Evolutionary conservation across 2,888 invertebrate species (phyloP).

Genomic region (Troides oblongomaculatus): DNA sequence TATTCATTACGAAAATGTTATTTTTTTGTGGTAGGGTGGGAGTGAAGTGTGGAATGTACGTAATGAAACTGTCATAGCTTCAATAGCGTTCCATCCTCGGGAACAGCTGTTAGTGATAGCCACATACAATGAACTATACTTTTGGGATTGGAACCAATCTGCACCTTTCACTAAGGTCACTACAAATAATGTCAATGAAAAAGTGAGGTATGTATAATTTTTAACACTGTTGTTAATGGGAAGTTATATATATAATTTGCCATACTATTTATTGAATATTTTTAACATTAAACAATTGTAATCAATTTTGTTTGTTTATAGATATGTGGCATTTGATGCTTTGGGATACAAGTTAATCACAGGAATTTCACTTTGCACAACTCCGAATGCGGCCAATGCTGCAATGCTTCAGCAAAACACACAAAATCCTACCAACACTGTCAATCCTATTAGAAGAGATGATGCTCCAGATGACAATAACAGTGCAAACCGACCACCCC

Average conservation of each 20-base stretch:
- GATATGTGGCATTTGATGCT: conserved; percentile 91
- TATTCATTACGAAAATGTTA: neutral
- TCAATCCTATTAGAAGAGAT: conserved; percentile 48
- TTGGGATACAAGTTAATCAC: conserved; percentile 90
- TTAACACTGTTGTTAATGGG: neutral
- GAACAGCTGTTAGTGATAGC: conserved; percentile 92
- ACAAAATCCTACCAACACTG: conserved; percentile 45
- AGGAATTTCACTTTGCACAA: conserved; percentile 83
- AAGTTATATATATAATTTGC: no score
- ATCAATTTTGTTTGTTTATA: conserved; percentile 42
- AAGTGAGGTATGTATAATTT: conserved; percentile 83
- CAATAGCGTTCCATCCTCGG: conserved; percentile 92
- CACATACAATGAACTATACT: conserved; percentile 89
- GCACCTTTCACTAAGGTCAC: conserved; percentile 87
- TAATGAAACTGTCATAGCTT: conserved; percentile 88
- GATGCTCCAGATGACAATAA: conserved; percentile 49
- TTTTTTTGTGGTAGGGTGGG: conserved; percentile 83
- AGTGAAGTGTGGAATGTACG: conserved; percentile 91
- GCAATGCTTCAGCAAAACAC: conserved; percentile 51
- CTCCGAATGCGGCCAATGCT: conserved; percentile 42
- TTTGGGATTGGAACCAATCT: conserved; percentile 93
- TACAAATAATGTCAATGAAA: conserved; percentile 88
- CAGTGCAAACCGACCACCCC: conserved; percentile 43
- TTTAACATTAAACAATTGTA: no score
- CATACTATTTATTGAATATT: no score